These are phyloP conservation scores for Laterallus jamaicensis DNA, from an alignment of 2,113 vertebrate genomes.

Conservation along the genomic window DNA sequence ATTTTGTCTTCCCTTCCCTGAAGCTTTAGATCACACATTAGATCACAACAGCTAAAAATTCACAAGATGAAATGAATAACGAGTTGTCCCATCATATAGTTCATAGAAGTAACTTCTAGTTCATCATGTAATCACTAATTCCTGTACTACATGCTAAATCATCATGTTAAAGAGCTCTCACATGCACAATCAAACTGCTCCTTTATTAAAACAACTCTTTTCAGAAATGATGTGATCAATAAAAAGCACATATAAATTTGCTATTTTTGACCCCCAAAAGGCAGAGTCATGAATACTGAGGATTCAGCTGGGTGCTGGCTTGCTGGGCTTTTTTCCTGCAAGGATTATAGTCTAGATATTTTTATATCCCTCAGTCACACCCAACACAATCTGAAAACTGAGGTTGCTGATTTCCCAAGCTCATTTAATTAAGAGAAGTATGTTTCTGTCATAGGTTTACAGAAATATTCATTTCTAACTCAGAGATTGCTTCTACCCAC, in stretches of 20 bases:
- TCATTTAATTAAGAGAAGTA: neutral
- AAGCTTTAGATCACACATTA: neutral
- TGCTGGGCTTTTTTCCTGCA: fast-evolving
- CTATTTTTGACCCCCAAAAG: neutral
- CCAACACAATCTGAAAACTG: neutral
- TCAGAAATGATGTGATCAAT: neutral
- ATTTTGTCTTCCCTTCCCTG: neutral
- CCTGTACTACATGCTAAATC: neutral
- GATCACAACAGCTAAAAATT: neutral
- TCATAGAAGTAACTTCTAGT: neutral
- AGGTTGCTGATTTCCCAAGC: neutral
- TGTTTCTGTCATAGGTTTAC: neutral
- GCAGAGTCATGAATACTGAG: neutral
- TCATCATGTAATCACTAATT: neutral
- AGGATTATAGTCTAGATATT: neutral
- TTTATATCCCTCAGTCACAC: neutral
- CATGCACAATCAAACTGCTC: neutral
- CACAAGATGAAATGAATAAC: neutral
- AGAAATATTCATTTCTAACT: neutral
- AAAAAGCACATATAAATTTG: neutral
- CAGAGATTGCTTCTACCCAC: neutral
- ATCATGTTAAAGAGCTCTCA: neutral
- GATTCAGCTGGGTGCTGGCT: fast-evolving
- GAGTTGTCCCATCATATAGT: neutral
- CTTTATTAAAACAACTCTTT: neutral